Evolutionary conservation across 2,113 vertebrate genomes (phyloP), one percentile per base, ranked within the genome.

Genomic region (Romanogobio albipinnatus): DNA sequence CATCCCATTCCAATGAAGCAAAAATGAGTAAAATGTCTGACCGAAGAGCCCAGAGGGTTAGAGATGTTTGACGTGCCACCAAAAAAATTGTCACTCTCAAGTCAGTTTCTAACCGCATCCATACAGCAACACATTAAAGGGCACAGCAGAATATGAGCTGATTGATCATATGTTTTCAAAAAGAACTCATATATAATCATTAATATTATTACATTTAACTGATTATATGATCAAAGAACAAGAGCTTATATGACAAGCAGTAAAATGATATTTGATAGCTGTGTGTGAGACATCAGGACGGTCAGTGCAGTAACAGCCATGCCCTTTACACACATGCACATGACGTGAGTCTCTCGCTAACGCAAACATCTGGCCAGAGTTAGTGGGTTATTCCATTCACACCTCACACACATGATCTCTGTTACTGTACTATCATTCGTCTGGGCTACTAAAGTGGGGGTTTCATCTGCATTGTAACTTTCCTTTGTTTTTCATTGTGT

Each of bases 291-390:
- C 14, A 76, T 68, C 39, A 45, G 24, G 17, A 33, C 59, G 17
- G 76, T 61, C n/a, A 13, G 53, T 36, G 19, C 76, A 61, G 5
- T n/a, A 24, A 43, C 86, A 93, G 91, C 90, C 91, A 92, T 94
- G 93, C 93, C 93, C 92, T 93, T 92, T 89, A 90, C 22, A 92
- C 91, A 91, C 94, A 95, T 95, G 94, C 95, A 95, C 90, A 86
- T 77, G 86, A n/a, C n/a, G 87, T 93, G 88, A 93, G 92, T 91
- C 89, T 86, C 86, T 88, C 87, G 87, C 84, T 82, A 88, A 85
- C 87, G 58, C 4, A 86, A 91, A 93, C 91, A 90, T 90, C 88
- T 84, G 91, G 89, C 36, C 87, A 92, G 62, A 90, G 93, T 90
- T 91, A 92, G 89, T 81, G 90, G 90, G 89, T 86, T 51, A 71